Evolutionary conservation across 2,797 vertebrate genomes (phyloP), one percentile per base, ranked within the genome.

Genomic region (Myotis myotis): DNA sequence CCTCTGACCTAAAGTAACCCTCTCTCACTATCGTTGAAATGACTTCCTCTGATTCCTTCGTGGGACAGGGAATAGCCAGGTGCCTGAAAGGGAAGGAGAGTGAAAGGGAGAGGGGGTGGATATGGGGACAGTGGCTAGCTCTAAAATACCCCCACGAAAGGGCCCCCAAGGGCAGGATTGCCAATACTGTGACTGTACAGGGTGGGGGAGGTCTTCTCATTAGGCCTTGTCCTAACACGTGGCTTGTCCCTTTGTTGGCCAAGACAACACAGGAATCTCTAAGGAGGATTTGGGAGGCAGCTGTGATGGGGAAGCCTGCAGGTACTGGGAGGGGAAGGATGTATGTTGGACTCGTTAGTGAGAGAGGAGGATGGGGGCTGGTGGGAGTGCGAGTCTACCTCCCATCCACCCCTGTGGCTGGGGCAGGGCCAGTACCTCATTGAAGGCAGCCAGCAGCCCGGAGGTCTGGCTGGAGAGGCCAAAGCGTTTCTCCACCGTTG

Each of bases 401-500:
- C 51, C 1, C 0, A 2, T 3, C 10, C 41, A 25, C 55, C 89
- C 81, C 81, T 19, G 2, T 1, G 30, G 19, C 38, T 17, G 20
- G 0, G 6, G 30, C 13, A 6, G 23, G 6, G 23, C 4, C 6
- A 4, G 93, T 98, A 99, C 99, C 99, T 99, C 99, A 0, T 99
- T 99, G 97, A 99, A 99, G 93, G 99, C 97, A 0, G 99, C 99
- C 2, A 99, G 97, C 6, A 99, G 93, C 4, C 99, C 99, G 0
- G 99, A 99, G 1, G 98, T 99, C 97, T 99, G 99, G 96, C 99
- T 99, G 97, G 99, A 98, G 53, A 99, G 98, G 49, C 99, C 99
- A 0, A 99, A 99, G n/a, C 99, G 98, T 79, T 97, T 98, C 98
- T 99, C 99, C 1, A 99, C 99, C 44, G 99, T 99, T 53, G 99